Evolutionary conservation across 2,888 invertebrate genomes (phyloP).

Genomic region (Dioctria rufipes): DNA sequence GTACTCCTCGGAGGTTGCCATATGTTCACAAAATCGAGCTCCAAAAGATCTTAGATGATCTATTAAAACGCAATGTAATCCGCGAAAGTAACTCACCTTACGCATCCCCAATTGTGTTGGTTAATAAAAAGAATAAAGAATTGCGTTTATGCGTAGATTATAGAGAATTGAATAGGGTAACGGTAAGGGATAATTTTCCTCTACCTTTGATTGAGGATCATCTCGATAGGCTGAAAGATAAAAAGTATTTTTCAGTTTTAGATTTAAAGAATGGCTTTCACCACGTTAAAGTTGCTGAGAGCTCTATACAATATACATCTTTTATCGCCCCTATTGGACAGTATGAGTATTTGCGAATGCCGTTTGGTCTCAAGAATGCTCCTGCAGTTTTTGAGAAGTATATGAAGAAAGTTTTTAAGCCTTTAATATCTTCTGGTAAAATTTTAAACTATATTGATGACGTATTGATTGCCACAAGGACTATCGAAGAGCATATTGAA

Average conservation of each 20-base stretch:
- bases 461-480: conserved; percentile 54
- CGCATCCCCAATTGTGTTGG: conserved; percentile 59
- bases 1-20: conserved; percentile 35
- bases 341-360: conserved; percentile 58
- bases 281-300: conserved; percentile 57
- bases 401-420: conserved; percentile 57
- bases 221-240: conserved; percentile 56
- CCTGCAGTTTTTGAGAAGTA: conserved; percentile 59
- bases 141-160: conserved; percentile 60
- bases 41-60: conserved; percentile 47
- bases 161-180: conserved; percentile 57
- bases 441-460: conserved; percentile 62
- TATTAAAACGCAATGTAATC: conserved; percentile 55
- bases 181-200: conserved; percentile 58
- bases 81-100: conserved; percentile 57
- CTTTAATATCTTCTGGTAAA: conserved; percentile 56
- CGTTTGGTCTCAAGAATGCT: conserved; percentile 59
- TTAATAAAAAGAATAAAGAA: conserved; percentile 58
- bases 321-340: conserved; percentile 60
- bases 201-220: conserved; percentile 59
- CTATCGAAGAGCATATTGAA: conserved; percentile 55
- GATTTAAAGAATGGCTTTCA: conserved; percentile 60
- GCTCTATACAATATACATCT: conserved; percentile 59
- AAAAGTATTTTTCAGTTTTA: conserved; percentile 59
- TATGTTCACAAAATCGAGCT: conserved; percentile 11